phyloP scores from a whole-genome alignment of 2,888 invertebrate species.

The Mimumesa dahlbomi region DNA sequence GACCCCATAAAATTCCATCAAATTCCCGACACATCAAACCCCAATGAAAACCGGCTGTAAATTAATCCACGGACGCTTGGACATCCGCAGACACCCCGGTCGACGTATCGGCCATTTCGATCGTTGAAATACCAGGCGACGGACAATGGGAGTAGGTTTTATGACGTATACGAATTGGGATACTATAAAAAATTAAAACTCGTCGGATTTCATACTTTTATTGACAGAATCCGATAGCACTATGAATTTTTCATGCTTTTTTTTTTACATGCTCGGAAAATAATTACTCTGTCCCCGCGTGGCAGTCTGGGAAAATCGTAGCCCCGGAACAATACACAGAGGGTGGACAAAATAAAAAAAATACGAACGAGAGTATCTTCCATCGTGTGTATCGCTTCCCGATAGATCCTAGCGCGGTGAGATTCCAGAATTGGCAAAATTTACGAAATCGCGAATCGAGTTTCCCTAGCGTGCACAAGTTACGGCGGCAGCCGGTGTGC shows the following conservation, averaged over 20 bases:
- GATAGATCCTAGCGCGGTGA: not conserved
- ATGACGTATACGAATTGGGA: conserved; percentile 34
- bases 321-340: no score
- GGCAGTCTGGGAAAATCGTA: conserved; percentile 4
- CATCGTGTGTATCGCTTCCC: not conserved
- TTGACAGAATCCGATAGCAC: conserved; percentile 9
- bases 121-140: conserved; percentile 62
- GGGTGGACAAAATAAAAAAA: no score
- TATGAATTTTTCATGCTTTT: conserved; percentile 1
- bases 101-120: conserved; percentile 37
- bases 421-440: no score
- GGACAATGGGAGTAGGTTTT: conserved; percentile 64
- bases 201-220: conserved; percentile 34
- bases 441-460: no score
- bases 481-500: no score
- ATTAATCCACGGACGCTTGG: conserved; percentile 63
- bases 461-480: no score
- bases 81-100: conserved; percentile 32
- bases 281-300: conserved; percentile 41
- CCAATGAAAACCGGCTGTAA: conserved; percentile 61
- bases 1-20: conserved; percentile 65
- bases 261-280: conserved; percentile 12
- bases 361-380: no score
- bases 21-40: conserved; percentile 65
- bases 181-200: conserved; percentile 51